Base-by-base conservation (phyloP, 1,140 invertebrate species). In the Maniola jurtina region DNA sequence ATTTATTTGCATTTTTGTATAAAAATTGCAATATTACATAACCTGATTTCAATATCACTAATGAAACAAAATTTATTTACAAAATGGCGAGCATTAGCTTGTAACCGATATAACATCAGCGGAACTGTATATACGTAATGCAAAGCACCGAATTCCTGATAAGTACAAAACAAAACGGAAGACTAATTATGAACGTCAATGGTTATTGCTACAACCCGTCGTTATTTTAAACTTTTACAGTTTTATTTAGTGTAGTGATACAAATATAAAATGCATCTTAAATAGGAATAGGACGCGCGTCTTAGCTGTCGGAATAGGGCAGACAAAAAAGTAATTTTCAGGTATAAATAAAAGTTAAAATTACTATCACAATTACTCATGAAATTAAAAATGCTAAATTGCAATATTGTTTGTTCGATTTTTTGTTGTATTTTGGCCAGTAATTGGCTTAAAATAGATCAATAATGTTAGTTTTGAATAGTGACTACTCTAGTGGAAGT, bases 1-100 rank as follows among this genome's bases (percentile, higher is more conserved):
- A 73, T 89, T 88, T 89, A 88, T 86, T 89, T 85, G 78, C 80
- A 82, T 80, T 84, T 86, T 90, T 85, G 82, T 88, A 88, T 86
- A 88, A 90, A 88, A 90, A 84, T 83, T 84, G 83, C 80, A 84
- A 81, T 85, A 80, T 75, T 83, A 85, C 78, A 86, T 83, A 81
- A 83, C 83, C 79, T 76, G 79, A 84, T 84, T 80, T 80, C 72
- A 81, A 80, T 79, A 83, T 77, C 55, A 74, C 78, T 79, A 82
- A 79, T 76, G 73, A 87, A 82, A 79, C 65, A 79, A 80, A 75
- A 73, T 77, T 74, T 72, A 82, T 86, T 82, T 84, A 86, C 77
- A 86, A 85, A 80, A 87, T 83, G 82, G 84, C 81, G 79, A 88
- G 75, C 71, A 80, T 76, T 71, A 83, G 73, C 75, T 79, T 77